Evolutionary conservation across 2,888 invertebrate species (phyloP), one percentile per base, ranked within the genome.

Genomic region (Sepioteuthis lessoniana): DNA sequence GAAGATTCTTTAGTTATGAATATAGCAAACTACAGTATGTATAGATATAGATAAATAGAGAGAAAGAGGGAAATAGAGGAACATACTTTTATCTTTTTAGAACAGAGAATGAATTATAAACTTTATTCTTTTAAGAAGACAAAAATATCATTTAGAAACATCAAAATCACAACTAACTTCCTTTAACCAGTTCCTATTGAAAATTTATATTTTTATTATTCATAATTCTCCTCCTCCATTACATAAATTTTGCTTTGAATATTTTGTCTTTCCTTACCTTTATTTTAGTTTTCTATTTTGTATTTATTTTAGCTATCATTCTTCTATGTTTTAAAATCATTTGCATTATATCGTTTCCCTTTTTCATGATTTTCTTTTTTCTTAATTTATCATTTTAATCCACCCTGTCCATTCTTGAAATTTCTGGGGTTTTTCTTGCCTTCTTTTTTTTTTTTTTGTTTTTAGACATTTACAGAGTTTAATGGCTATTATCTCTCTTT

Each of bases 401-500:
- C 76, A 76, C n/a, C n/a, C 76, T n/a, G 76, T 76, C 76, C 76
- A 76, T 76, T 76, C 76, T 76, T 25, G 3, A 35, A 76, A 76
- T 76, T n/a, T n/a, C n/a, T 28, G 2, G 3, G 42, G 7, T 42
- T 42, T 42, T 42, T 42, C 7, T 3, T 42, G 42, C 7, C 42
- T 42, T 76, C n/a, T 76, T 76, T 76, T 10, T 76, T 35, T 76
- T 76, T 76, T 76, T 76, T 76, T 76, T 76, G n/a, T 76, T 35
- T 76, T 76, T 76, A 13, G 4, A 35, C 13, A n/a, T 76, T 42
- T n/a, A n/a, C n/a, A 76, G n/a, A 76, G n/a, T 35, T 76, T 76
- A 76, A 76, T 35, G 16, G 76, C 76, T 76, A 76, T 76, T 76
- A 76, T 76, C 76, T 76, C 76, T n/a, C 76, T 76, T 76, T 76